These are phyloP conservation scores for Cybosia mesomella DNA, from an alignment of 2,888 invertebrate genomes.

Conservation along the genomic window DNA sequence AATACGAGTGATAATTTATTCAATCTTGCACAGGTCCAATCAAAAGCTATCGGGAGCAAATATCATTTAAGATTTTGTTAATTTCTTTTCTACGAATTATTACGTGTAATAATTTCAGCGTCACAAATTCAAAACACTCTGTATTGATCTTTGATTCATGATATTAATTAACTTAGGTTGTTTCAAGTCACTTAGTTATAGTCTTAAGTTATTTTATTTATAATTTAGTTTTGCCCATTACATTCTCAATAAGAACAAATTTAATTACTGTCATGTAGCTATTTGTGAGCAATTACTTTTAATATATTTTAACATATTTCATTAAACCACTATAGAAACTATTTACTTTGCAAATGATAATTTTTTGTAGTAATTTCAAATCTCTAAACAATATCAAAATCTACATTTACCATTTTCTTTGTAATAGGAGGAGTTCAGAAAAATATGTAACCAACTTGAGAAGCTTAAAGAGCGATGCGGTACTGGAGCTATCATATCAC, in stretches of 20 bases:
- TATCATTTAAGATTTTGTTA: too few species aligned
- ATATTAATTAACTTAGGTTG: neutral
- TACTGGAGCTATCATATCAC: conserved; percentile 90
- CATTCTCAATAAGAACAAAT: neutral
- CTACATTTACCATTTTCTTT: conserved; percentile 7
- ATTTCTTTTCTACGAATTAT: too few species aligned
- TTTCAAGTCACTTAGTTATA: neutral
- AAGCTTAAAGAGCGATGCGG: conserved; percentile 92
- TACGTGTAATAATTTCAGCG: too few species aligned
- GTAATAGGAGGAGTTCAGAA: conserved; percentile 92
- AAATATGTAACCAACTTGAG: conserved; percentile 93
- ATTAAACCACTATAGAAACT: neutral
- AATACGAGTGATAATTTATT: too few species aligned
- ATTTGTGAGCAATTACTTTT: neutral
- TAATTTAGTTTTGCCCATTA: neutral
- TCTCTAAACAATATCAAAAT: neutral
- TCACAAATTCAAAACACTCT: neutral
- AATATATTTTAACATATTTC: neutral
- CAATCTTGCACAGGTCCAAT: too few species aligned
- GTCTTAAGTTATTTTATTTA: neutral
- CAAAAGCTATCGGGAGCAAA: too few species aligned
- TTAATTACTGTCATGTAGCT: neutral
- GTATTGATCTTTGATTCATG: neutral
- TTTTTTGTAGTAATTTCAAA: neutral
- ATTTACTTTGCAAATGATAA: neutral